Conservation (phyloP, 2,113 vertebrate genomes). For the Panthera uncia region DNA sequence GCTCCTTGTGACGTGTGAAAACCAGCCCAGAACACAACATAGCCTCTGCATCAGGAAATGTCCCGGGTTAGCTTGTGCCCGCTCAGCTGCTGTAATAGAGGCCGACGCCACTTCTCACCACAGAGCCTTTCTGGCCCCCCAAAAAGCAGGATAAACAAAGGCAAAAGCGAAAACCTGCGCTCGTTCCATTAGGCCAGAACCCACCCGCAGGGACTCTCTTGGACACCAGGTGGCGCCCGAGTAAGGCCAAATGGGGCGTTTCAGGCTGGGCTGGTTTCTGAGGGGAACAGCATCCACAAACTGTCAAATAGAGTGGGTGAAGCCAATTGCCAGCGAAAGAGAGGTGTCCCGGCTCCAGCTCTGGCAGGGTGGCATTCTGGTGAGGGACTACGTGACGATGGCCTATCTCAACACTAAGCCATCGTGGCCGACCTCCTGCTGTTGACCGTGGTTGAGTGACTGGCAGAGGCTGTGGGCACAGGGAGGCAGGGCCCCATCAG, state of each 20-base stretch:
- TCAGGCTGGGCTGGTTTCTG: accelerated
- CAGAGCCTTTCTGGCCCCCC: not conserved
- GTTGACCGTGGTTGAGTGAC: not conserved
- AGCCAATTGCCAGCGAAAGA: not conserved
- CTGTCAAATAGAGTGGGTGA: not conserved
- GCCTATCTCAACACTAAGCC: not conserved
- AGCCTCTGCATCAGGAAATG: not conserved
- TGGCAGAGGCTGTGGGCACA: not conserved
- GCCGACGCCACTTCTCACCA: not conserved
- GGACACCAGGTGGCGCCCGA: conserved; percentile 73
- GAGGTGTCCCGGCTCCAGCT: not conserved
- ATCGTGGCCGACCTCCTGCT: accelerated
- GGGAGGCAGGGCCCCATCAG: not conserved
- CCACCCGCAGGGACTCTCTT: not conserved
- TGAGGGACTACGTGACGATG: not conserved
- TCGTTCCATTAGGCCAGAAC: not conserved
- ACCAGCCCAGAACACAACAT: too few species aligned
- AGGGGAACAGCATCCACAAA: not conserved
- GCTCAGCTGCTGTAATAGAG: not conserved
- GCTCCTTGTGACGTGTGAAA: not conserved
- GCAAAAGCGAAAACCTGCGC: not conserved
- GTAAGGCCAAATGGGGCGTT: conserved; percentile 13
- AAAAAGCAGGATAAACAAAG: not conserved
- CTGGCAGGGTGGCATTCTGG: not conserved
- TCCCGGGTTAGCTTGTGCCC: not conserved